Evolutionary conservation across 2,797 vertebrate genomes (phyloP).

Genomic region (Enteromius treurensis): DNA sequence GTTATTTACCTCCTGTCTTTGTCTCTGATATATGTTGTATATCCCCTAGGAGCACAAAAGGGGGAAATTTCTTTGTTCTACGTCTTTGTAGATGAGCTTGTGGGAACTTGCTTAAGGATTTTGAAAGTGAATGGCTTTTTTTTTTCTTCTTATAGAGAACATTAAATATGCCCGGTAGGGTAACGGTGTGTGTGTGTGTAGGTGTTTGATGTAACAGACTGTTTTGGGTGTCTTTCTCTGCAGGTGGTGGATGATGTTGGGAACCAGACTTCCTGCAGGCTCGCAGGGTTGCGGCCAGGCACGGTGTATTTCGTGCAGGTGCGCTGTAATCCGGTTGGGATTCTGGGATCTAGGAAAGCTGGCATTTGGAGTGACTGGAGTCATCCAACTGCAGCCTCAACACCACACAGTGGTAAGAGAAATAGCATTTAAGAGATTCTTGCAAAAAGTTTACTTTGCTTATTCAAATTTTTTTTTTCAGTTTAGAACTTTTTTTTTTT

Average conservation of each 20-base stretch:
- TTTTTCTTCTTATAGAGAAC: conserved; percentile 40
- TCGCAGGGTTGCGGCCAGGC: conserved; percentile 91
- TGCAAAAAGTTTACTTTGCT: neutral
- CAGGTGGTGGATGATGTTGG: conserved; percentile 96
- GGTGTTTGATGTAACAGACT: conserved; percentile 44
- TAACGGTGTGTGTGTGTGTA: conserved; percentile 46
- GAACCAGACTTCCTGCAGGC: conserved; percentile 94
- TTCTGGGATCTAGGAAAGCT: conserved; percentile 94
- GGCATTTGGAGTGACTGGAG: conserved; percentile 99
- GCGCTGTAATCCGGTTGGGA: conserved; percentile 95
- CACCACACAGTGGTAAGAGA: conserved; percentile 89
- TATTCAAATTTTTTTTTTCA: too few relatives aligned
- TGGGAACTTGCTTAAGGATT: conserved; percentile 55
- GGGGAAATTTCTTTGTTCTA: conserved; percentile 48
- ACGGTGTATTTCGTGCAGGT: conserved; percentile 98
- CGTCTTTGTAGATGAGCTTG: conserved; percentile 48
- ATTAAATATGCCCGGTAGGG: conserved; percentile 47
- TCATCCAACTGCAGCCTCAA: conserved; percentile 94
- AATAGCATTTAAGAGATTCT: neutral
- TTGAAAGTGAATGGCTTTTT: conserved; percentile 57
- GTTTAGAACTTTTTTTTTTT: neutral
- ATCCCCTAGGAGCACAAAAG: conserved; percentile 49
- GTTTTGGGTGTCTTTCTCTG: conserved; percentile 37
- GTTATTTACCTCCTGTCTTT: conserved; percentile 53
- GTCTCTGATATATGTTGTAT: conserved; percentile 53